Evolutionary conservation across 1,140 invertebrate species (phyloP).

Genomic region (Glomeris maerens): DNA sequence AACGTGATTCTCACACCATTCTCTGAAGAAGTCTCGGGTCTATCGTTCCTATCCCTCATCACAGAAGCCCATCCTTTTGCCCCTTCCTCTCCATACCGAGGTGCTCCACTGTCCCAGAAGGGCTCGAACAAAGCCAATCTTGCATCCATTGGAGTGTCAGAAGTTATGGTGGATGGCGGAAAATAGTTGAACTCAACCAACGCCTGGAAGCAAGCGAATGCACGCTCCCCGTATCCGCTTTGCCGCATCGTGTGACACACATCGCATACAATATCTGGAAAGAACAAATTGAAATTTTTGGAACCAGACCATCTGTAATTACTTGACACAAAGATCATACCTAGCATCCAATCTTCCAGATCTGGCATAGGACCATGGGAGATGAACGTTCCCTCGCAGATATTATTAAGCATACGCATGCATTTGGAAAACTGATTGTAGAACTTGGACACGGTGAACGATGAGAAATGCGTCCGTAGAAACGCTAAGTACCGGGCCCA

Average conservation of each 20-base stretch:
- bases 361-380: constrained; percentile 21
- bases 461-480: constrained; percentile 27
- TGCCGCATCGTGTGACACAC: constrained; percentile 30
- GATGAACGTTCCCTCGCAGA: constrained; percentile 23
- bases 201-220: constrained; percentile 34
- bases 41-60: constrained; percentile 17
- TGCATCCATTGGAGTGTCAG: constrained; percentile 18
- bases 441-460: constrained; percentile 27
- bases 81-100: constrained; percentile 33
- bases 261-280: constrained; percentile 14
- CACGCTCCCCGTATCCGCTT: constrained; percentile 34
- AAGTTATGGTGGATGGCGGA: constrained; percentile 21
- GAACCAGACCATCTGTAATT: background rate
- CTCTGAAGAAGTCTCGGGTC: constrained; percentile 14
- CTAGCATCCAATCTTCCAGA: constrained; percentile 21
- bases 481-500: constrained; percentile 33
- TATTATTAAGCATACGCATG: constrained; percentile 24
- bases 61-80: constrained; percentile 32
- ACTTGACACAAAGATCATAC: too few species aligned
- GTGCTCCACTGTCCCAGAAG: constrained; percentile 36
- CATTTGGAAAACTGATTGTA: constrained; percentile 30
- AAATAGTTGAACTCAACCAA: constrained; percentile 37
- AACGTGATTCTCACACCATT: constrained; percentile 15
- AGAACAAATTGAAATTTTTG: constrained; percentile 1
- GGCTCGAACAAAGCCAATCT: constrained; percentile 31